These are phyloP conservation scores for Bradypus variegatus DNA, from an alignment of 2,797 vertebrate species.

Conservation along the genomic window DNA sequence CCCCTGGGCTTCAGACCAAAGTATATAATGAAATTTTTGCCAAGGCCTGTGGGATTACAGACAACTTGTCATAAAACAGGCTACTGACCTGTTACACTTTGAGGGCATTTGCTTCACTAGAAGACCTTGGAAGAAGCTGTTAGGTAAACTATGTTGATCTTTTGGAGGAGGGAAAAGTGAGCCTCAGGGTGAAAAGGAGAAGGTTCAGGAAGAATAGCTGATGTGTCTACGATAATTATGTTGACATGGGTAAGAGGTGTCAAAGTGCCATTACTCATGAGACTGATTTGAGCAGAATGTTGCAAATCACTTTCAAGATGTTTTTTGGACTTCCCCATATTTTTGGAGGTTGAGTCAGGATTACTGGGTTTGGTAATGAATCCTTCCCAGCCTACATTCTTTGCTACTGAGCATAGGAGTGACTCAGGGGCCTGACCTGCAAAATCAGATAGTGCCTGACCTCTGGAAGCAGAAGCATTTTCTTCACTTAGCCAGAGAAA, in stretches of 20 bases:
- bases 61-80: slow-evolving; percentile 40
- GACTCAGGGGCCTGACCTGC: slow-evolving; percentile 61
- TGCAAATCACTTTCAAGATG: slow-evolving; percentile 69
- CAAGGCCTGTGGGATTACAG: not conserved
- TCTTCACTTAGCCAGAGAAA: slow-evolving; percentile 41
- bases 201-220: slow-evolving; percentile 48
- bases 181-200: slow-evolving; percentile 52
- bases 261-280: slow-evolving; percentile 63
- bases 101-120: slow-evolving; percentile 26
- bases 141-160: slow-evolving; percentile 43
- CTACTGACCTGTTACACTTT: not conserved
- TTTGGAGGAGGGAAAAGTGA: slow-evolving; percentile 46
- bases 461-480: slow-evolving; percentile 17
- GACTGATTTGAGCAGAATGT: slow-evolving; percentile 62
- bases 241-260: slow-evolving; percentile 65
- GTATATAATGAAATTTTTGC: slow-evolving; percentile 48
- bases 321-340: slow-evolving; percentile 63
- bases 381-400: slow-evolving; percentile 70
- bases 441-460: slow-evolving; percentile 66
- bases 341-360: slow-evolving; percentile 68
- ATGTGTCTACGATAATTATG: slow-evolving; percentile 63
- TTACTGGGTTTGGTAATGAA: slow-evolving; percentile 73
- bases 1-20: slow-evolving; percentile 54
- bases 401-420: slow-evolving; percentile 66
- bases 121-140: slow-evolving; percentile 39